Percentiles rank a stretch among this genome's conserved stretches.
Evolutionary conservation across 2,888 invertebrate genomes (phyloP).

Genomic region (Lingula anatina): DNA sequence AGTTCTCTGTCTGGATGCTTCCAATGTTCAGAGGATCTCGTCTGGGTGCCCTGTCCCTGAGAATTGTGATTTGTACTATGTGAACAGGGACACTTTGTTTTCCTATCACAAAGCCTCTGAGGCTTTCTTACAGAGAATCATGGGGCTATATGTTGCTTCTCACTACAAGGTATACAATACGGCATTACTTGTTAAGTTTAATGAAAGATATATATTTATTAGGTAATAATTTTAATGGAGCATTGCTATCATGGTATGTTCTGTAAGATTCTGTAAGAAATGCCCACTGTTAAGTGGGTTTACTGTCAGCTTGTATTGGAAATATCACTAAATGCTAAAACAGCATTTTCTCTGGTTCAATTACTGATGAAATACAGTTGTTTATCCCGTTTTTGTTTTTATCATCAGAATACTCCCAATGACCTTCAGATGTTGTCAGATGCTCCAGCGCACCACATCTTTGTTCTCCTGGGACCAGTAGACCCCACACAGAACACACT

Average conservation of each 20-base stretch:
- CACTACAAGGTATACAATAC: conserved; percentile 76
- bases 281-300: too few relatives aligned
- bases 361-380: too few relatives aligned
- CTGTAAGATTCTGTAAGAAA: too few relatives aligned
- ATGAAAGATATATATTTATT: too few relatives aligned
- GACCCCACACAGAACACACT: conserved; percentile 52
- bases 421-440: conserved; percentile 98
- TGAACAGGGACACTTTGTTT: conserved; percentile 83
- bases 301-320: too few relatives aligned
- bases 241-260: too few relatives aligned
- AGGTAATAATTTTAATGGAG: too few relatives aligned
- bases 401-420: conserved; percentile 97
- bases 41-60: conserved; percentile 86
- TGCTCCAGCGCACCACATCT: conserved; percentile 96
- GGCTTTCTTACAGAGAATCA: conserved; percentile 83
- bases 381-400: too few relatives aligned
- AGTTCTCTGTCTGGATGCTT: conserved; percentile 83
- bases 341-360: too few relatives aligned
- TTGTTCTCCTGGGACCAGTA: conserved; percentile 82
- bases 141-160: conserved; percentile 91
- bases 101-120: conserved; percentile 84
- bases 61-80: conserved; percentile 71
- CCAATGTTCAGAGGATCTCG: conserved; percentile 62
- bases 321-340: too few relatives aligned
- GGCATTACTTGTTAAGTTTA: neutral